These are phyloP conservation scores for Tachyglossus aculeatus DNA, from an alignment of 2,797 vertebrate genomes.

Conservation along the genomic window DNA sequence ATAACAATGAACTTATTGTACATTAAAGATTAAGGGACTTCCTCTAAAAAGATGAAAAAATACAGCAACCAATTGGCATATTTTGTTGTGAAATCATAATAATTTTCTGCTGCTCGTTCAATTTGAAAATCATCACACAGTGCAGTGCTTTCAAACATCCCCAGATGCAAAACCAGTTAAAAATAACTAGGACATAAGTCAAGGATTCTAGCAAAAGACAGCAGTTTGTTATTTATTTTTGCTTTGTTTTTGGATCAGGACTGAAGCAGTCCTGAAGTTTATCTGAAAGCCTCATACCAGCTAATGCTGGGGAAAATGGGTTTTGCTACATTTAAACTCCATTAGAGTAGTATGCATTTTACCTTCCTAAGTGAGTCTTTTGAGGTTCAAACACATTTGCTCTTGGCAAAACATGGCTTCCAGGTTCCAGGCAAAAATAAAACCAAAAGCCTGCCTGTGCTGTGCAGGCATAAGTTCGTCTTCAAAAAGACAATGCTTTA, in stretches of 20 bases:
- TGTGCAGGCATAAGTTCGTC: too few relatives aligned
- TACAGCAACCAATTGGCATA: too few relatives aligned
- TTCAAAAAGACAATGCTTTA: too few relatives aligned
- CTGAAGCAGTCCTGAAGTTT: constrained; percentile 11
- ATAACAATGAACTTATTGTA: too few relatives aligned
- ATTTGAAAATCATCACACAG: too few relatives aligned
- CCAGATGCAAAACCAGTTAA: neutral
- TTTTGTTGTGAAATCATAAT: too few relatives aligned
- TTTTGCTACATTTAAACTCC: constrained; percentile 52
- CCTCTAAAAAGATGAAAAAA: too few relatives aligned
- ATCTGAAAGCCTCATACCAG: neutral
- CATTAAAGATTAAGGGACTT: too few relatives aligned
- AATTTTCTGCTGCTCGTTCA: too few relatives aligned
- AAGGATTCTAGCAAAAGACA: neutral
- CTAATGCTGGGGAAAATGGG: constrained; percentile 18
- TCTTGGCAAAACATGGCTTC: constrained; percentile 25
- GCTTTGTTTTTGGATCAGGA: constrained; percentile 19
- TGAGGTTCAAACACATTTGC: constrained; percentile 34
- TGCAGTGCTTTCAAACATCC: too few relatives aligned
- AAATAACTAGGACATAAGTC: constrained; percentile 1
- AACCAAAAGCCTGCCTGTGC: neutral
- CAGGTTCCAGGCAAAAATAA: neutral
- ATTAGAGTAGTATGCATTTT: constrained; percentile 55
- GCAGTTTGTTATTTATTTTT: neutral
- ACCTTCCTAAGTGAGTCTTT: constrained; percentile 38